These are phyloP conservation scores for Hippoglossus stenolepis DNA, from an alignment of 2,113 vertebrate species.

Conservation along the genomic window DNA sequence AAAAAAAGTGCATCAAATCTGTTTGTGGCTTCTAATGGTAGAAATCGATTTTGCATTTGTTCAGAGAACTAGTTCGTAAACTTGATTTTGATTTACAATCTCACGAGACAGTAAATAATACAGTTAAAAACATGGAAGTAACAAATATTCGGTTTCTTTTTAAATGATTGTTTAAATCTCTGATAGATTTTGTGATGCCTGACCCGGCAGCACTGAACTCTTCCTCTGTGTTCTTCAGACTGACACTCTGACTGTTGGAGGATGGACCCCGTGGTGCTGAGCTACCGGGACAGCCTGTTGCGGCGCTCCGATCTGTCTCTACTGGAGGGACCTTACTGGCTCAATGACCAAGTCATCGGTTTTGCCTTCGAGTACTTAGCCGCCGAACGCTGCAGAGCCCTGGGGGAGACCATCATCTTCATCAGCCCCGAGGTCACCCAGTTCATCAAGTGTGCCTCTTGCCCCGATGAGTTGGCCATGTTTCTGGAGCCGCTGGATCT, in stretches of 20 bases:
- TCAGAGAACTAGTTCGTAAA: too few species aligned
- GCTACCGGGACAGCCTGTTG: slow-evolving; percentile 95
- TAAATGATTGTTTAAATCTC: too few species aligned
- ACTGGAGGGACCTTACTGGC: slow-evolving; percentile 93
- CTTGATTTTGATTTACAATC: too few species aligned
- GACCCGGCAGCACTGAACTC: neutral
- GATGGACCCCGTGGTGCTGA: slow-evolving; percentile 96
- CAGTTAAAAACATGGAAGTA: too few species aligned
- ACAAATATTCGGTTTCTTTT: too few species aligned
- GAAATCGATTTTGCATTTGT: neutral
- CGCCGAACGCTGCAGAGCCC: slow-evolving; percentile 84
- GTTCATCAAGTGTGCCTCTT: slow-evolving; percentile 94
- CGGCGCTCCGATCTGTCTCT: slow-evolving; percentile 90
- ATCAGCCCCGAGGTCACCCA: slow-evolving; percentile 96
- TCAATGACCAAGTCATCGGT: slow-evolving; percentile 95
- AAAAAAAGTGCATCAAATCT: neutral
- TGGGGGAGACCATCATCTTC: slow-evolving; percentile 84
- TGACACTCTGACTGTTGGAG: slow-evolving; percentile 26
- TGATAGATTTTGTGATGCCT: too few species aligned
- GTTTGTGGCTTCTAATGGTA: neutral
- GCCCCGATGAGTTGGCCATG: slow-evolving; percentile 87
- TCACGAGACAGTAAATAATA: too few species aligned
- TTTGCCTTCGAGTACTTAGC: slow-evolving; percentile 96
- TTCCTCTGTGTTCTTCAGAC: slow-evolving; percentile 48
- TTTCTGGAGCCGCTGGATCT: slow-evolving; percentile 93